These are phyloP conservation scores for Platysteira castanea DNA, from an alignment of 2,113 vertebrate genomes.

Conservation along the genomic window DNA sequence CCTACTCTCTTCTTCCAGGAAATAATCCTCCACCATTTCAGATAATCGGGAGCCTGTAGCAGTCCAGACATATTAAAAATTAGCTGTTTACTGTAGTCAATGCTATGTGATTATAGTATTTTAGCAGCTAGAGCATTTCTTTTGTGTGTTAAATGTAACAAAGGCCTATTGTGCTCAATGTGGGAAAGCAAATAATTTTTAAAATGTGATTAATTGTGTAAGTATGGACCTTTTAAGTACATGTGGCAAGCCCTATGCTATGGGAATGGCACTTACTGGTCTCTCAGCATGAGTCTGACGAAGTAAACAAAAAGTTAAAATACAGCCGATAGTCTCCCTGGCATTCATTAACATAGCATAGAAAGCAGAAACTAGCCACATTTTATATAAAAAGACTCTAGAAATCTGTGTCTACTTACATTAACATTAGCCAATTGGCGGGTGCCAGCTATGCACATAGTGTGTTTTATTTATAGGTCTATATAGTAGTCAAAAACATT, in stretches of 20 bases:
- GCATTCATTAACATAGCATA: conserved; percentile 70
- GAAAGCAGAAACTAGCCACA: conserved; percentile 68
- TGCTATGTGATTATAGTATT: conserved; percentile 9
- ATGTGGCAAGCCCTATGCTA: conserved; percentile 39
- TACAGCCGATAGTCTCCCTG: conserved; percentile 52
- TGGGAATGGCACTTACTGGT: conserved; percentile 59
- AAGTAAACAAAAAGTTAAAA: conserved; percentile 74
- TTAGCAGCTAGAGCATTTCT: conserved; percentile 46
- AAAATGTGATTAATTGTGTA: conserved; percentile 65
- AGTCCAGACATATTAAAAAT: conserved; percentile 65
- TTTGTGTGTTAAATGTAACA: conserved; percentile 66
- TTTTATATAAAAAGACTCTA: conserved; percentile 69
- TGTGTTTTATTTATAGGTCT: conserved; percentile 70
- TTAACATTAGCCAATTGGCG: conserved; percentile 59
- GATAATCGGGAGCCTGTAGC: conserved; percentile 18
- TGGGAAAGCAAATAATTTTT: conserved; percentile 67
- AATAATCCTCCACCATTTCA: neutral
- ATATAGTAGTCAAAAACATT: conserved; percentile 64
- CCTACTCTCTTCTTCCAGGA: neutral
- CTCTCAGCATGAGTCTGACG: conserved; percentile 49
- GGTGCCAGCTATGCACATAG: conserved; percentile 55
- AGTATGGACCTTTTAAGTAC: conserved; percentile 55
- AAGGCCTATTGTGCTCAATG: conserved; percentile 66
- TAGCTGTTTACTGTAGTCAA: conserved; percentile 29
- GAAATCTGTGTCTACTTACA: conserved; percentile 72